These are phyloP conservation scores for Hedychridium roseum DNA, from an alignment of 2,888 invertebrate species.

Conservation along the genomic window DNA sequence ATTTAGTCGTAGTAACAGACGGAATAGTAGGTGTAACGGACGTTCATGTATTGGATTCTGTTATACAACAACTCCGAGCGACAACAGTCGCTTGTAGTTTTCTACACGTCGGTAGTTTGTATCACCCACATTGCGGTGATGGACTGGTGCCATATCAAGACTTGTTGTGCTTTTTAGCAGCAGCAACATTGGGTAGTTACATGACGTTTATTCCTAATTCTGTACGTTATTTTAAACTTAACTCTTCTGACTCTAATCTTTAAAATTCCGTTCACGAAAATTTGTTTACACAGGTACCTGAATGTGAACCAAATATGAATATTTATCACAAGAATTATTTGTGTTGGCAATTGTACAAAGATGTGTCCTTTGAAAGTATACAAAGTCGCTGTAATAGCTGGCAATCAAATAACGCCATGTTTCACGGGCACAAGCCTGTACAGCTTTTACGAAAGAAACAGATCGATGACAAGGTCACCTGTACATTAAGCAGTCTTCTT, in stretches of 20 bases:
- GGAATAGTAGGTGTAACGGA: constrained; percentile 78
- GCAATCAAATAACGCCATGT: constrained; percentile 65
- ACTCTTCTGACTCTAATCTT: constrained; percentile 3
- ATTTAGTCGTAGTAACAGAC: constrained; percentile 78
- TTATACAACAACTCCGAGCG: constrained; percentile 76
- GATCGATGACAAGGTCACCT: constrained; percentile 71
- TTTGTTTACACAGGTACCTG: constrained; percentile 27
- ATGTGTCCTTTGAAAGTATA: constrained; percentile 29
- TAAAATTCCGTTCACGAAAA: not conserved
- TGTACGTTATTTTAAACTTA: constrained; percentile 52
- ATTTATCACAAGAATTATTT: constrained; percentile 70
- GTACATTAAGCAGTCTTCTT: constrained; percentile 72
- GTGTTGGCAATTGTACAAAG: constrained; percentile 57
- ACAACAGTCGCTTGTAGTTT: constrained; percentile 80
- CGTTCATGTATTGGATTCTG: constrained; percentile 74
- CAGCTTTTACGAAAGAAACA: constrained; percentile 71
- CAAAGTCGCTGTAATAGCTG: constrained; percentile 41
- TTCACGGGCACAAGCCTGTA: constrained; percentile 67
- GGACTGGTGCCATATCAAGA: constrained; percentile 78
- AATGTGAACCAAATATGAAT: constrained; percentile 63
- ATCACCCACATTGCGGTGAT: constrained; percentile 73
- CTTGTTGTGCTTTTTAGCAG: constrained; percentile 77
- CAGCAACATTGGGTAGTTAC: constrained; percentile 78
- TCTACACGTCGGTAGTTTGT: constrained; percentile 74
- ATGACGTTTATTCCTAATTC: constrained; percentile 68